These are phyloP conservation scores for Chloroceryle aenea DNA, from an alignment of 2,113 vertebrate genomes.

Conservation along the genomic window DNA sequence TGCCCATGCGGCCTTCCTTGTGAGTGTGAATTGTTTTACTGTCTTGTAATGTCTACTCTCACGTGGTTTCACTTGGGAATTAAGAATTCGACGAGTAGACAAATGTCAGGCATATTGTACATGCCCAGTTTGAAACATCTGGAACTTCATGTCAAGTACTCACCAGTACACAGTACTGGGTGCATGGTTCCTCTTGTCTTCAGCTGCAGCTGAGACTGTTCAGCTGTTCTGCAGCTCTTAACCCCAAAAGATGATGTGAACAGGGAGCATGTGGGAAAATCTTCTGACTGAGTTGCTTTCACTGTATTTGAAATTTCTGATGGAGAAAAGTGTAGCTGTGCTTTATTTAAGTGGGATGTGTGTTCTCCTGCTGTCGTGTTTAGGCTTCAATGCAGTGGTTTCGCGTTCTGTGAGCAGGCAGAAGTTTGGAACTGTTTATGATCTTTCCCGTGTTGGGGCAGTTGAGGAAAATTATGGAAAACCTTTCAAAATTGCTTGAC, in stretches of 20 bases:
- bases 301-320: not conserved
- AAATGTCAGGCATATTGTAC: not conserved
- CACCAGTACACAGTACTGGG: not conserved
- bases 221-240: not conserved
- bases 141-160: not conserved
- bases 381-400: not conserved
- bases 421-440: not conserved
- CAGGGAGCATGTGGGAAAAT: not conserved
- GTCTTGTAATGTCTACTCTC: not conserved
- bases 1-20: not conserved
- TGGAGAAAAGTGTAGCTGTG: not conserved
- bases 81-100: slow-evolving; percentile 17
- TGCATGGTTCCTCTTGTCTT: not conserved
- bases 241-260: not conserved
- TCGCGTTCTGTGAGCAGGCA: not conserved
- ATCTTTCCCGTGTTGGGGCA: not conserved
- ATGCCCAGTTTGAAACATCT: not conserved
- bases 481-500: not conserved
- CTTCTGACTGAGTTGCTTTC: not conserved
- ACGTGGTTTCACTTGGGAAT: not conserved
- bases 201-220: not conserved
- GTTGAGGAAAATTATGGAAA: not conserved
- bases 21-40: not conserved
- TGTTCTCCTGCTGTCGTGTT: not conserved
- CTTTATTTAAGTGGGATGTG: not conserved